These are phyloP conservation scores for Carcharodon carcharias DNA, from an alignment of 2,797 vertebrate species.

Conservation along the genomic window DNA sequence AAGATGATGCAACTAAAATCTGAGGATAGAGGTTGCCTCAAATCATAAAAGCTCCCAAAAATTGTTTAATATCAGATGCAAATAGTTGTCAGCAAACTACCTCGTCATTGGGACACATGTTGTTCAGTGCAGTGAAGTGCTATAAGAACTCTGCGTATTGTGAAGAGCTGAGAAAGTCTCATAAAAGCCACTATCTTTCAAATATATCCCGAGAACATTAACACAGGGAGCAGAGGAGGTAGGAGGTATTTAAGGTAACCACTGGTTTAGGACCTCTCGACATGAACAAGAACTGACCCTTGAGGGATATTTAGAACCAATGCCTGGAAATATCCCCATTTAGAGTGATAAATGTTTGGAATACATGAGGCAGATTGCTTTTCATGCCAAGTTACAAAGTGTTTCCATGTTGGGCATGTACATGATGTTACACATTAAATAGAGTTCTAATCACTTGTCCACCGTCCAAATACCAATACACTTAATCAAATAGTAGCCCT, in stretches of 20 bases:
- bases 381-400: neutral
- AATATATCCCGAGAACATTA: neutral
- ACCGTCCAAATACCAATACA: neutral
- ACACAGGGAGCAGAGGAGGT: neutral
- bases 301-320: too few relatives aligned
- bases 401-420: neutral
- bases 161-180: neutral
- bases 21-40: neutral
- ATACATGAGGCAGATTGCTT: too few relatives aligned
- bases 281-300: too few relatives aligned
- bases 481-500: neutral
- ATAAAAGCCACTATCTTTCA: neutral
- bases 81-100: neutral
- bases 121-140: neutral
- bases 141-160: neutral
- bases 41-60: neutral
- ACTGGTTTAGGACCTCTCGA: too few relatives aligned
- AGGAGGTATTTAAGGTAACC: too few relatives aligned
- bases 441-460: neutral
- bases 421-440: neutral
- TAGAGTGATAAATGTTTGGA: too few relatives aligned
- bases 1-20: neutral
- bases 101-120: neutral
- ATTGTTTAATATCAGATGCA: neutral
- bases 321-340: too few relatives aligned